Conservation (phyloP, 2,113 vertebrate genomes). For the Orycteropus afer region DNA sequence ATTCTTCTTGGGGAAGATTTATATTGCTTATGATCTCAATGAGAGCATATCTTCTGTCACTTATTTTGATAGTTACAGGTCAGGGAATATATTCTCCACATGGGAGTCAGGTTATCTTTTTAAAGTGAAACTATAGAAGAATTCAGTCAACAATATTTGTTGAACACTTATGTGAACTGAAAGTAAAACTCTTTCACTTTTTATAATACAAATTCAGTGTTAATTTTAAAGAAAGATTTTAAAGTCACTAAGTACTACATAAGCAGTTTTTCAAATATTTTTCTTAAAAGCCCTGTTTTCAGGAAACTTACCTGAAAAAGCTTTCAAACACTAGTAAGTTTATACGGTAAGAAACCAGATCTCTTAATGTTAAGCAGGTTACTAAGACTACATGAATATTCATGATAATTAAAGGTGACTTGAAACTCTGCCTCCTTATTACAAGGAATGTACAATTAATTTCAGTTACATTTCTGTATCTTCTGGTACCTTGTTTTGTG, state of each 20-base stretch:
- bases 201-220: conserved; percentile 28
- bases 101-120: conserved; percentile 29
- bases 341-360: neutral
- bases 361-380: neutral
- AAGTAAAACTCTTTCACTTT: conserved; percentile 42
- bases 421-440: neutral
- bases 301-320: neutral
- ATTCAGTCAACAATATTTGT: neutral
- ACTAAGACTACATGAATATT: neutral
- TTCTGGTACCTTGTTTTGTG: conserved; percentile 4
- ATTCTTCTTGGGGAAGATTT: neutral
- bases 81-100: neutral
- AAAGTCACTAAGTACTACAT: neutral
- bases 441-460: neutral
- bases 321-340: conserved; percentile 1
- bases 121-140: neutral
- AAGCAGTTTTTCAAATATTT: neutral
- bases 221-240: conserved; percentile 28
- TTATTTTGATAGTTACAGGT: neutral
- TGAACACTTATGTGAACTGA: neutral
- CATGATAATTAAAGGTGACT: conserved; percentile 27
- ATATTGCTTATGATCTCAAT: neutral
- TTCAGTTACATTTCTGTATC: conserved; percentile 36
- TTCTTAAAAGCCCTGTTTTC: neutral
- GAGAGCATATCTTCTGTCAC: neutral